Evolutionary conservation across 2,113 vertebrate species (phyloP).

Genomic region (Connochaetes taurinus): DNA sequence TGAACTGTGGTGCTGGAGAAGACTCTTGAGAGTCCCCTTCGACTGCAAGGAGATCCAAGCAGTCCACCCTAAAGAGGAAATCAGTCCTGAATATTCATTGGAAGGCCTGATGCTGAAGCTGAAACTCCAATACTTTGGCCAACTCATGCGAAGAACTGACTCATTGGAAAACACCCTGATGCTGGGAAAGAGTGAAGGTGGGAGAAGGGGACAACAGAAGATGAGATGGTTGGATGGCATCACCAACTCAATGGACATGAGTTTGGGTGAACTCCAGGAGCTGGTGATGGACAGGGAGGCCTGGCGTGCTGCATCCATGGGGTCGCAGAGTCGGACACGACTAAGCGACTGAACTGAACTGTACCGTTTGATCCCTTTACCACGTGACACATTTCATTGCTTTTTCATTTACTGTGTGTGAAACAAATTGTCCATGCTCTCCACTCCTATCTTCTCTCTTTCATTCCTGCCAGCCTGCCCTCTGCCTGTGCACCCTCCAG

Average conservation of each 20-base stretch:
- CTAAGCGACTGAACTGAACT: background rate
- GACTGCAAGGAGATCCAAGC: background rate
- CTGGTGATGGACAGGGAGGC: background rate
- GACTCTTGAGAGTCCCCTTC: background rate
- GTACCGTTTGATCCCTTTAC: background rate
- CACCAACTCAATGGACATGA: background rate
- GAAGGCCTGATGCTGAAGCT: background rate
- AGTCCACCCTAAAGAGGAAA: background rate
- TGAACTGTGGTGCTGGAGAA: background rate
- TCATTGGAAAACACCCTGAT: background rate
- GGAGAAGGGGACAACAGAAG: background rate
- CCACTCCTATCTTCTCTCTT: background rate
- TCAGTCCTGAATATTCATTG: background rate
- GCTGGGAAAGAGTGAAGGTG: background rate
- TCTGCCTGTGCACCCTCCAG: background rate
- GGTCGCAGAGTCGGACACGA: background rate
- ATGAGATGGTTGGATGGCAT: background rate
- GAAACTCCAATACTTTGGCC: background rate
- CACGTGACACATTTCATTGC: background rate
- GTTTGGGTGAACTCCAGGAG: background rate
- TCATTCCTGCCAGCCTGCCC: background rate
- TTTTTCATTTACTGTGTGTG: background rate
- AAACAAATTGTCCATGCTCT: background rate
- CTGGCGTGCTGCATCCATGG: background rate
- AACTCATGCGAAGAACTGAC: background rate